These are phyloP conservation scores for Chiroxiphia lanceolata DNA, from an alignment of 2,797 vertebrate genomes.

Conservation along the genomic window DNA sequence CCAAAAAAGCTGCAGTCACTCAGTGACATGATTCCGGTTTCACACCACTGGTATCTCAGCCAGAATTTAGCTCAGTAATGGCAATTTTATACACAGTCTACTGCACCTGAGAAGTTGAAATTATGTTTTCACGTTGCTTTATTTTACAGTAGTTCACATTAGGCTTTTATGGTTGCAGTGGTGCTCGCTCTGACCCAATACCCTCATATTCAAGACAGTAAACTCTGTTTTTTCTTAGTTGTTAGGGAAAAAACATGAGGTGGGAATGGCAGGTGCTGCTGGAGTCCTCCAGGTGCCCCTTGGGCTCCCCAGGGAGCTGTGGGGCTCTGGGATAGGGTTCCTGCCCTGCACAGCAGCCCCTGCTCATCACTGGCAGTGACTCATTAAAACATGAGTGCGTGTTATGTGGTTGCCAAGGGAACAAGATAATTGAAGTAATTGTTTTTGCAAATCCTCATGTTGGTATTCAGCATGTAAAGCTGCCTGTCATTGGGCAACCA, in stretches of 20 bases:
- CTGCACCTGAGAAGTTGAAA: neutral
- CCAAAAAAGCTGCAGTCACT: neutral
- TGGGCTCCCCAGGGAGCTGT: neutral
- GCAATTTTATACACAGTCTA: neutral
- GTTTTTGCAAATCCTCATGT: neutral
- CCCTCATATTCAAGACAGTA: neutral
- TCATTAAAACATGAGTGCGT: neutral
- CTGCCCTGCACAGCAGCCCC: neutral
- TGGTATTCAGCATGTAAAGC: neutral
- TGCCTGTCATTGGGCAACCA: neutral
- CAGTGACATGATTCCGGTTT: neutral
- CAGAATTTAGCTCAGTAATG: neutral
- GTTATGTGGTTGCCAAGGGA: neutral
- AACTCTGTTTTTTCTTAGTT: neutral
- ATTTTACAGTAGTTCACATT: rapidly evolving
- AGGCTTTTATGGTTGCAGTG: neutral
- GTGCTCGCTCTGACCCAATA: neutral
- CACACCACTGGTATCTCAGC: neutral
- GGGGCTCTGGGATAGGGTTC: neutral
- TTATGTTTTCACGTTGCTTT: neutral
- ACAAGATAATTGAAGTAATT: conserved; percentile 35
- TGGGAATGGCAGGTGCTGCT: neutral
- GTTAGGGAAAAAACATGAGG: rapidly evolving
- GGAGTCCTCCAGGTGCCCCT: neutral
- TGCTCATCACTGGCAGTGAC: rapidly evolving